These are phyloP conservation scores for Sinocyclocheilus maitianheensis DNA, from an alignment of 2,113 vertebrate species.

Conservation along the genomic window DNA sequence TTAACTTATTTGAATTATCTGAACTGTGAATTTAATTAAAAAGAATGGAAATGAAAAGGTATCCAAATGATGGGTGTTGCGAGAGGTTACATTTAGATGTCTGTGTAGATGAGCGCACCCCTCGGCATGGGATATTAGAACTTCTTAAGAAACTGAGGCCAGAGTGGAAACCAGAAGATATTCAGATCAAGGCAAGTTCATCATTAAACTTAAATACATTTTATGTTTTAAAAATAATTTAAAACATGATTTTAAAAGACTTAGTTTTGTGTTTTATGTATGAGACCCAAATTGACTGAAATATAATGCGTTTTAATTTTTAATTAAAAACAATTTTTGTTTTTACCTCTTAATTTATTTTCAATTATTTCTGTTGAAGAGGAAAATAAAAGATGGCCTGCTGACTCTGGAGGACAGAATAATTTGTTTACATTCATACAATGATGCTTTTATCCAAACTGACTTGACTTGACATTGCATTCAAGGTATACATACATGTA, in stretches of 20 bases:
- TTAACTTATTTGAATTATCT: neutral
- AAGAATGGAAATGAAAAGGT: conserved; percentile 48
- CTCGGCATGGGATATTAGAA: conserved; percentile 63
- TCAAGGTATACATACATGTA: no score
- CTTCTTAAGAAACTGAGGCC: conserved; percentile 71
- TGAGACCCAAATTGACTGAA: neutral
- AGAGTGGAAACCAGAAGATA: conserved; percentile 69
- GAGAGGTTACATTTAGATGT: conserved; percentile 66
- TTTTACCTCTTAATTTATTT: neutral
- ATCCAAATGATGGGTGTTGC: neutral
- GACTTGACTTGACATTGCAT: neutral
- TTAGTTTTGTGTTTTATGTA: neutral
- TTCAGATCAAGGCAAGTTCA: conserved; percentile 74
- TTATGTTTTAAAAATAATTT: neutral
- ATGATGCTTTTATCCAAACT: neutral
- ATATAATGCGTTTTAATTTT: neutral
- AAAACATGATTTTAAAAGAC: neutral
- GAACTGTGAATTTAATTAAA: neutral
- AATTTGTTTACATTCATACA: neutral
- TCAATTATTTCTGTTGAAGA: neutral
- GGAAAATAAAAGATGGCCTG: neutral
- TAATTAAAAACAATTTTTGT: neutral
- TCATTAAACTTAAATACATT: neutral
- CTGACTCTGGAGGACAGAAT: neutral
- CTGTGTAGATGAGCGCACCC: conserved; percentile 64